Evolutionary conservation across 2,797 vertebrate species (phyloP), one percentile per base, ranked within the genome.

Genomic region (Synanceia verrucosa): DNA sequence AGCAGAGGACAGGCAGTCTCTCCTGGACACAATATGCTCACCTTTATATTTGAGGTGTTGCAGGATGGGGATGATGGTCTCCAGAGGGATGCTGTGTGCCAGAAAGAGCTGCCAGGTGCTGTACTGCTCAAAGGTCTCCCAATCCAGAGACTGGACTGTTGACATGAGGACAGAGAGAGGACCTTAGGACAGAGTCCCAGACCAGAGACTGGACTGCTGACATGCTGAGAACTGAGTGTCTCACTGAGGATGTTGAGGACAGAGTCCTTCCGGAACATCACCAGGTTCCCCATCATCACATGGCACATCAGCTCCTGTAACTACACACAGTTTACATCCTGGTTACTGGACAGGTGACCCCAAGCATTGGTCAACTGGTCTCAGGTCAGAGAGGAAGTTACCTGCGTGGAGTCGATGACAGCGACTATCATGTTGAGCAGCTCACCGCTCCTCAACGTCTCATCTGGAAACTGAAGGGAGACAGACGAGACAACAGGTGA

Each of bases 21-120:
- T 24, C 39, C 9, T 19, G 65, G 53, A 37, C 18, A 2, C 4
- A 21, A 10, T 4, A 13, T 3, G 2, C 57, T 37, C 29, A 97
- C 97, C 97, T 91, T 98, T 98, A 70, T 97, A 97, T n/a, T 99
- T 99, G 77, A 99, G 96, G 86, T 99, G 97, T 76, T 99, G 97
- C 44, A 99, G 93, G 82, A 99, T 99, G n/a, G 96, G 96, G 73
- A 97, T 98, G 74, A 99, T 96, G 79, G 95, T 97, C 78, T 99
- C 97, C 90, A 98, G 87, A 0, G 97, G 96, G 46, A 99, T 97
- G 76, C 93, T 98, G 93, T 98, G 97, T 0, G 97, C 97, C 71
- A 99, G 93, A 68, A 99, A 98, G 23, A 99, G 95, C 92, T 99
- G 97, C 97, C 97, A 99, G 2, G 97, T 98, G 87, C 97, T 97